These are phyloP conservation scores for Sorex fumeus DNA, from an alignment of 2,113 vertebrate species.

Conservation along the genomic window DNA sequence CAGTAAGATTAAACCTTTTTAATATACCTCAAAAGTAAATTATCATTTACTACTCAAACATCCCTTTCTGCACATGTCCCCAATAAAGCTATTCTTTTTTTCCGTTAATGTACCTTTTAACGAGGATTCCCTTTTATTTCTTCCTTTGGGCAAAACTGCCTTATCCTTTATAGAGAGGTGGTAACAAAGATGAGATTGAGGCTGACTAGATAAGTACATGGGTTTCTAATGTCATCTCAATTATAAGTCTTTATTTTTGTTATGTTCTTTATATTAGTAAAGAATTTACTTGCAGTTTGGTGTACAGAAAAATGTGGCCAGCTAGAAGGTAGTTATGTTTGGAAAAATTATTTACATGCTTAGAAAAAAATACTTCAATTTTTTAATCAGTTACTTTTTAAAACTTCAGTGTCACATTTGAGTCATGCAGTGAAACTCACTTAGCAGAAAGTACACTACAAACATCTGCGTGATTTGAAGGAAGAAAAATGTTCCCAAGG, in stretches of 20 bases:
- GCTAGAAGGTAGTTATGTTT: slow-evolving; percentile 77
- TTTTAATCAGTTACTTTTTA: slow-evolving; percentile 63
- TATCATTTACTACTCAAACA: slow-evolving; percentile 91
- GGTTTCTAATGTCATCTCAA: slow-evolving; percentile 86
- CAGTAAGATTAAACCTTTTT: slow-evolving; percentile 96
- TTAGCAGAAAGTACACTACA: slow-evolving; percentile 51
- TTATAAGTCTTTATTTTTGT: slow-evolving; percentile 83
- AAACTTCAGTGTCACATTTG: slow-evolving; percentile 39
- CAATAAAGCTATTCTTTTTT: slow-evolving; percentile 88
- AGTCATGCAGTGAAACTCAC: slow-evolving; percentile 29
- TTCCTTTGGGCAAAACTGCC: slow-evolving; percentile 90
- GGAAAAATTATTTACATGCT: slow-evolving; percentile 72
- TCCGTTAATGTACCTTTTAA: slow-evolving; percentile 90
- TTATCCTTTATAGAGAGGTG: slow-evolving; percentile 87
- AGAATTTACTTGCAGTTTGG: slow-evolving; percentile 81
- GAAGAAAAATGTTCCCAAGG: not conserved
- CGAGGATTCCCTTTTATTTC: slow-evolving; percentile 89
- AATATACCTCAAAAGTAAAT: slow-evolving; percentile 93
- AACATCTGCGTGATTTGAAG: slow-evolving; percentile 2
- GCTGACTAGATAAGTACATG: slow-evolving; percentile 82
- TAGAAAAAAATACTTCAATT: slow-evolving; percentile 66
- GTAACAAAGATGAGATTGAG: slow-evolving; percentile 87
- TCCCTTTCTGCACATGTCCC: slow-evolving; percentile 85
- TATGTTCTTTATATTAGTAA: slow-evolving; percentile 62
- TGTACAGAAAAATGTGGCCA: slow-evolving; percentile 76